Evolutionary conservation across 1,140 invertebrate genomes (phyloP), one percentile per base, ranked within the genome.

Genomic region (Alviniconcha marisindica): DNA sequence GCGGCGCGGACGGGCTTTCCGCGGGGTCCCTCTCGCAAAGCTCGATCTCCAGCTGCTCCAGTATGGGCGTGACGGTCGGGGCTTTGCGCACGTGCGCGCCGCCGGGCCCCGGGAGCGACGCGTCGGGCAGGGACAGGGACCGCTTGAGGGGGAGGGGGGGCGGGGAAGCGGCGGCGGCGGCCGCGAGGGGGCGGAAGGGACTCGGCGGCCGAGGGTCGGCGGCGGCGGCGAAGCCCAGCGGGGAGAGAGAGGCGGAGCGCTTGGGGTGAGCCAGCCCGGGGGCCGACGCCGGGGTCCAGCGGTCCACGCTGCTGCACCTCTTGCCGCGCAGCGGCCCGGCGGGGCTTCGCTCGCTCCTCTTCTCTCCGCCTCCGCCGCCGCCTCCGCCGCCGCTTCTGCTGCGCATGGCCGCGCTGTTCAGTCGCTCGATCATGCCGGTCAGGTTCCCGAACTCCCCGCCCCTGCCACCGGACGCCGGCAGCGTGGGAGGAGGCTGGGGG

Each of bases 401-500:
- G 56, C 86, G 85, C 12, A 88, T 88, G 5, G 92, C 92, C 40
- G 91, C 92, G 54, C 83, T 81, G 84, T 92, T 92, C 36, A 92
- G 83, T 66, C 92, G 78, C 36, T 90, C 85, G 5, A 89, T 91
- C 73, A 92, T 90, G 51, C 90, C 84, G 0, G 87, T 77, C 69
- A 92, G 82, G 48, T 85, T 83, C 28, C 88, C 87, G 83, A 89
- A 85, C 24, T 90, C 89, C 24, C 44, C 63, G 7, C 21, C 44
- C 71, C 33, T 74, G 36, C 18, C 82, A 31, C 44, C 33, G 48
- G 24, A 28, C 2, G 77, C 51, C 18, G n/a, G 24, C 1, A 24
- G 7, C 2, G 5, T 1, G 7, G 12, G 21, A 2, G 54, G 56
- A 44, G 33, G 82, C 87, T 48, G 87, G 84, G 24, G 81, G 3